Evolutionary conservation across 1,140 invertebrate species (phyloP), one percentile per base, ranked within the genome.

Genomic region (Hyphantria cunea): DNA sequence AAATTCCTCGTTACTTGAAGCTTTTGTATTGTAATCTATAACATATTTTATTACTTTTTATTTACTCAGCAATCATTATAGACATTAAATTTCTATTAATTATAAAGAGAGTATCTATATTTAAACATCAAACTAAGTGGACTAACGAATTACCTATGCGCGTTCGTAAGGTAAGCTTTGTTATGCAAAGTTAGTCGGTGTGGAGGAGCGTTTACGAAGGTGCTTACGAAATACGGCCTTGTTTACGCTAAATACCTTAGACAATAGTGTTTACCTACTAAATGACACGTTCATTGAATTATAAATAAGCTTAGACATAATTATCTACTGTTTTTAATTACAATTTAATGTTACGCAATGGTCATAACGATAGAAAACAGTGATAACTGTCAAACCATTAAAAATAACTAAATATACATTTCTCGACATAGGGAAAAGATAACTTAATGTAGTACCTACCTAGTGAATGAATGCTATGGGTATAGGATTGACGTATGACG

Each of bases 201-300:
- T 68, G 53, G 17, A 42, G 54, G 39, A 52, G 31, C 48, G 50
- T 66, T 72, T 64, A 61, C 58, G 14, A 17, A 48, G 51, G 45
- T 41, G 45, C 31, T 72, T 69, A 44, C 60, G 70, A 69, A 72
- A 72, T 63, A 12, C 37, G 62, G 39, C 72, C 72, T 74, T 74
- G 72, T 55, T 33, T 34, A 42, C 47, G 49, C 54, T 60, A 70
- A 72, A 67, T 60, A 58, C 52, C 8, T 48, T 8, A 55, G 41
- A 55, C 52, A 52, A 68, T 45, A 59, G 10, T 68, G 34, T 33
- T 56, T 56, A 56, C 54, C 52, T 45, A 63, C 60, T 39, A 62
- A 44, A 56, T 56, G 54, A 64, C 56, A 64, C 61, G 69, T 54
- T 62, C 64, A 67, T 56, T 64, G 59, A 66, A 66, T 70, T 64